Conservation (phyloP, 1,140 invertebrate species). For the Eumeta japonica region DNA sequence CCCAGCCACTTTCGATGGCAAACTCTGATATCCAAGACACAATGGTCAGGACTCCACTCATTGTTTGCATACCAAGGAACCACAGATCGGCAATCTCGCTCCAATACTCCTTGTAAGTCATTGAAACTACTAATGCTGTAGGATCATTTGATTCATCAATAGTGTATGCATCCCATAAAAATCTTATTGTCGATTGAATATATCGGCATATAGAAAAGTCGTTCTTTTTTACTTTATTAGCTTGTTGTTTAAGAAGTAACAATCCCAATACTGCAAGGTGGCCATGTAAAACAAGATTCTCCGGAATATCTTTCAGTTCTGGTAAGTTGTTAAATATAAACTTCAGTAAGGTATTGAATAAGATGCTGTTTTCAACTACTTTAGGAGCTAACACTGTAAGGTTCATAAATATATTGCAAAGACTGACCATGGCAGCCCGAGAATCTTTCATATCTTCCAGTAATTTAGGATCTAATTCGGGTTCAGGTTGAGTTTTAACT, state of each 20-base stretch:
- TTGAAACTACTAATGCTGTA: slow-evolving; percentile 75
- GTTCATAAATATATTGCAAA: slow-evolving; percentile 92
- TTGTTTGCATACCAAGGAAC: slow-evolving; percentile 92
- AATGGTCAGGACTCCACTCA: slow-evolving; percentile 74
- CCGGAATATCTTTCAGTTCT: slow-evolving; percentile 76
- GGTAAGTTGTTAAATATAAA: slow-evolving; percentile 87
- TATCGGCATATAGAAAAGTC: slow-evolving; percentile 86
- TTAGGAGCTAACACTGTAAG: slow-evolving; percentile 83
- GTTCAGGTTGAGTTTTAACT: slow-evolving; percentile 69
- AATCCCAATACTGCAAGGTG: slow-evolving; percentile 82
- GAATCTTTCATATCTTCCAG: slow-evolving; percentile 81
- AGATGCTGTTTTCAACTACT: slow-evolving; percentile 71
- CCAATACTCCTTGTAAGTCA: slow-evolving; percentile 85
- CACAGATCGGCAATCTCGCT: slow-evolving; percentile 86
- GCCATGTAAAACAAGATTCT: slow-evolving; percentile 81
- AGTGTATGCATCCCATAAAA: slow-evolving; percentile 89
- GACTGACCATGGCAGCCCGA: slow-evolving; percentile 76
- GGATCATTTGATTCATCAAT: slow-evolving; percentile 84
- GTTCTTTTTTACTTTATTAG: slow-evolving; percentile 77
- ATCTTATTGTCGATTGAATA: slow-evolving; percentile 82
- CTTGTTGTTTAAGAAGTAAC: slow-evolving; percentile 79
- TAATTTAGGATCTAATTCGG: slow-evolving; percentile 69
- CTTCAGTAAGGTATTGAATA: slow-evolving; percentile 78
- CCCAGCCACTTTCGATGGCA: slow-evolving; percentile 88
- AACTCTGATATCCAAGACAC: slow-evolving; percentile 90